phyloP scores from a whole-genome alignment of 2,113 vertebrate genomes.

The Ciconia stormi region DNA sequence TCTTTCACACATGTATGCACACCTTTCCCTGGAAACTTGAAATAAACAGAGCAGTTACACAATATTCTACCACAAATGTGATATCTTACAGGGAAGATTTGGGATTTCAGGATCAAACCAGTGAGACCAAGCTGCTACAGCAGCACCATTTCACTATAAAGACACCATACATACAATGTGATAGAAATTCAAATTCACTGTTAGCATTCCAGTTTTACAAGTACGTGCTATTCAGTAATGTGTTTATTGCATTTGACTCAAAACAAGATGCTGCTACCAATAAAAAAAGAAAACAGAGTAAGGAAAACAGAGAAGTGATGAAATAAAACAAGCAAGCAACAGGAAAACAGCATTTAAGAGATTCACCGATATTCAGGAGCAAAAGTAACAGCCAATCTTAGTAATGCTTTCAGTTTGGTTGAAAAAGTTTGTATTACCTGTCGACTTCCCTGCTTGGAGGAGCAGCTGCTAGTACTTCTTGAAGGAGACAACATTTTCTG shows the following conservation, averaged over 20 bases:
- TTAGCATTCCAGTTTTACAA: background rate
- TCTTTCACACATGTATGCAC: background rate
- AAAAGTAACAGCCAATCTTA: background rate
- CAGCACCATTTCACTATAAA: background rate
- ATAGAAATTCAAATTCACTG: background rate
- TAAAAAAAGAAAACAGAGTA: background rate
- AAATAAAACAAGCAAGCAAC: background rate
- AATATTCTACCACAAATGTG: background rate
- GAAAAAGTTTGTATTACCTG: slow-evolving; percentile 79
- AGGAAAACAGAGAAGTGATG: background rate
- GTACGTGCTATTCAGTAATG: background rate
- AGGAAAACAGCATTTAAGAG: background rate
- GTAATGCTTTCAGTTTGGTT: background rate
- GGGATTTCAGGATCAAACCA: background rate
- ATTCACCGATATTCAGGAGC: background rate
- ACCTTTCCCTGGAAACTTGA: background rate
- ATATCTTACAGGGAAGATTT: background rate
- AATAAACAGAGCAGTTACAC: background rate
- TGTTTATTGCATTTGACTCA: background rate
- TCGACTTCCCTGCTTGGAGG: slow-evolving; percentile 92
- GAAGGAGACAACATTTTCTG: slow-evolving; percentile 92
- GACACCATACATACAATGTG: background rate
- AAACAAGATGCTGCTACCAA: background rate
- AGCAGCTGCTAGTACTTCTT: slow-evolving; percentile 94
- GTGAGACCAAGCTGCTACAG: background rate